A percentile compares a stretch with the other conserved stretches of the same genome.
phyloP scores from a whole-genome alignment of 64 coral and sea anemone genomes.

The Platygyra sinensis region DNA sequence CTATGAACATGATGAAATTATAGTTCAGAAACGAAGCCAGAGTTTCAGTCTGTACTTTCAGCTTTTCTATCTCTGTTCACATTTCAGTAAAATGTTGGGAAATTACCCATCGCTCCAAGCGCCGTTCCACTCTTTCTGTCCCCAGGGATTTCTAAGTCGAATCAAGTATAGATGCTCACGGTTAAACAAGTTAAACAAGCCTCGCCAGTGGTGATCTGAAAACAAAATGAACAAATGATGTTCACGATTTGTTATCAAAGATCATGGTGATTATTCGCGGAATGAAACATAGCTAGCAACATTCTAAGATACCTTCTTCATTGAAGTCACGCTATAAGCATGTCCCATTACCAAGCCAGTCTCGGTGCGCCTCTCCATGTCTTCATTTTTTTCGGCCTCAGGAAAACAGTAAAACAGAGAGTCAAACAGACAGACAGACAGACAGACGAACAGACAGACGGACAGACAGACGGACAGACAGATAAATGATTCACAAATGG shows the following conservation, averaged over 20 bases:
- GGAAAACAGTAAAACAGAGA: background rate
- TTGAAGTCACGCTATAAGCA: constrained; percentile 67
- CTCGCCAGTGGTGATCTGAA: constrained; percentile 72
- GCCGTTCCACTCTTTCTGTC: constrained; percentile 89
- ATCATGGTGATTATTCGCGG: background rate
- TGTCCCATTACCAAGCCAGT: constrained; percentile 75
- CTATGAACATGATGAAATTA: background rate
- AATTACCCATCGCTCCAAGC: constrained; percentile 91
- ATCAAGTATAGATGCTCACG: constrained; percentile 84
- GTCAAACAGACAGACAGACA: background rate
- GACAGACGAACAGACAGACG: background rate
- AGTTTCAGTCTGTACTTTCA: no score
- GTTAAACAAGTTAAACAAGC: constrained; percentile 84
- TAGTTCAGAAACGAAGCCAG: background rate
- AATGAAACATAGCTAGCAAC: background rate
- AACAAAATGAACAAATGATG: background rate
- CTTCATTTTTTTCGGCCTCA: constrained; percentile 68
- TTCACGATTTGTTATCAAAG: background rate
- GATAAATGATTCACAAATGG: no score
- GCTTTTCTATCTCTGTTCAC: no score
- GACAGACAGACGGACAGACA: background rate
- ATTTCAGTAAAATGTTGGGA: no score
- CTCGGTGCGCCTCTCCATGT: constrained; percentile 75
- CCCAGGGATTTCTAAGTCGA: constrained; percentile 85
- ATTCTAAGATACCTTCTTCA: constrained; percentile 54